Percentiles rank a stretch among this genome's conserved stretches.
Evolutionary conservation across 2,888 invertebrate genomes (phyloP).

Genomic region (Graphium colonna): DNA sequence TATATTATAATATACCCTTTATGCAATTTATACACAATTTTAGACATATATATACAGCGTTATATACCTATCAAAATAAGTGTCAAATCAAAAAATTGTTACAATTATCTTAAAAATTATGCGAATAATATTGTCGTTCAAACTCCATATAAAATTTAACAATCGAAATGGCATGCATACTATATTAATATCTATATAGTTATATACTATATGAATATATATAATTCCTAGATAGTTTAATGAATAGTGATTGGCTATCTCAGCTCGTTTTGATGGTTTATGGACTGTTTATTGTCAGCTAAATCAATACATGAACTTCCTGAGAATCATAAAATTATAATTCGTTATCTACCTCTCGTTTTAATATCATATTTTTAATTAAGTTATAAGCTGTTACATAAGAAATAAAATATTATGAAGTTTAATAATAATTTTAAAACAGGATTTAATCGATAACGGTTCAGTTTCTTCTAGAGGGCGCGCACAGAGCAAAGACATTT

Average conservation of each 20-base stretch:
- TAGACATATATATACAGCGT: neutral
- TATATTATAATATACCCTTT: neutral
- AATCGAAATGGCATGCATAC: neutral
- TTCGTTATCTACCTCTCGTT: neutral
- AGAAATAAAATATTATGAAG: no score
- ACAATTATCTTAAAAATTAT: no score
- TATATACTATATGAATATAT: neutral
- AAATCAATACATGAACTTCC: slow-evolving; percentile 8
- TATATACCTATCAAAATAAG: neutral
- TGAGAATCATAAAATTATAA: neutral
- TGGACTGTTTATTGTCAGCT: slow-evolving; percentile 3
- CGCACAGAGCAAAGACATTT: neutral
- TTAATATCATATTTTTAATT: neutral
- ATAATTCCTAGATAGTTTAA: neutral
- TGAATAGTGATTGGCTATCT: neutral
- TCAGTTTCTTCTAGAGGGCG: neutral
- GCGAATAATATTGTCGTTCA: neutral
- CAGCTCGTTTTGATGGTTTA: slow-evolving; percentile 6
- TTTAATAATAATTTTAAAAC: no score
- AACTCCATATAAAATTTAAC: neutral
- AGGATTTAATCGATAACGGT: no score
- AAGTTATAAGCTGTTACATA: no score
- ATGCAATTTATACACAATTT: neutral
- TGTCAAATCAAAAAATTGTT: neutral
- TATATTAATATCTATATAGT: neutral